These are phyloP conservation scores for Muschampia plurimacula DNA, from an alignment of 2,888 invertebrate genomes.

Conservation along the genomic window DNA sequence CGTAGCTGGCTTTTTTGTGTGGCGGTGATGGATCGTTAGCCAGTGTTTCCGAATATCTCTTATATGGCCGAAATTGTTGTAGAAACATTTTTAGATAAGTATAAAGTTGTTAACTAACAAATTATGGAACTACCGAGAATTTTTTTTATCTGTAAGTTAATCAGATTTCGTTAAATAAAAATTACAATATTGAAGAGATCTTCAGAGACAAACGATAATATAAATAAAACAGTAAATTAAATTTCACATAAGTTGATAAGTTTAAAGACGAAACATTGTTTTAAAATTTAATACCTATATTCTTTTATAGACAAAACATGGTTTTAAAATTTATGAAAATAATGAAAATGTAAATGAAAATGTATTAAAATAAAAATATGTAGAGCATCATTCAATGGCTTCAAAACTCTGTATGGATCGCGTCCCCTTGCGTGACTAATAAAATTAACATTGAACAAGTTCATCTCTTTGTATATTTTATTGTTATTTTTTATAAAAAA, in stretches of 20 bases:
- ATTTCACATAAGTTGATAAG: neutral
- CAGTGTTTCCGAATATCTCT: constrained; percentile 51
- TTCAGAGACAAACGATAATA: neutral
- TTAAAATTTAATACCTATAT: no score
- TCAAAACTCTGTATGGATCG: neutral
- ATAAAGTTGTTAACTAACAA: no score
- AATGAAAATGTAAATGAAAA: no score
- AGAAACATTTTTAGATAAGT: neutral
- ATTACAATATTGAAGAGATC: no score
- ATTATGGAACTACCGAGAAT: no score
- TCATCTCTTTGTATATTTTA: constrained; percentile 13
- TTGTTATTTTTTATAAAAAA: neutral
- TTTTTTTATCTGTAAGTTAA: no score
- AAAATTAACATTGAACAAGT: constrained; percentile 27
- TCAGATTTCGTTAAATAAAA: no score
- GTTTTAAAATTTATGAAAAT: no score
- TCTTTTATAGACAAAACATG: no score
- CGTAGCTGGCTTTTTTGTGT: constrained; percentile 73
- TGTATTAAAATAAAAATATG: neutral
- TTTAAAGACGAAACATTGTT: no score
- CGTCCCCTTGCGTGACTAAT: constrained; percentile 22
- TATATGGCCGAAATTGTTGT: neutral
- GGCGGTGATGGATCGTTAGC: constrained; percentile 81
- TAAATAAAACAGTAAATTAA: neutral
- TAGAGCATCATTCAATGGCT: constrained; percentile 26